These are phyloP conservation scores for Cryptoblepharus egeriae DNA, from an alignment of 2,797 vertebrate genomes.

Conservation along the genomic window DNA sequence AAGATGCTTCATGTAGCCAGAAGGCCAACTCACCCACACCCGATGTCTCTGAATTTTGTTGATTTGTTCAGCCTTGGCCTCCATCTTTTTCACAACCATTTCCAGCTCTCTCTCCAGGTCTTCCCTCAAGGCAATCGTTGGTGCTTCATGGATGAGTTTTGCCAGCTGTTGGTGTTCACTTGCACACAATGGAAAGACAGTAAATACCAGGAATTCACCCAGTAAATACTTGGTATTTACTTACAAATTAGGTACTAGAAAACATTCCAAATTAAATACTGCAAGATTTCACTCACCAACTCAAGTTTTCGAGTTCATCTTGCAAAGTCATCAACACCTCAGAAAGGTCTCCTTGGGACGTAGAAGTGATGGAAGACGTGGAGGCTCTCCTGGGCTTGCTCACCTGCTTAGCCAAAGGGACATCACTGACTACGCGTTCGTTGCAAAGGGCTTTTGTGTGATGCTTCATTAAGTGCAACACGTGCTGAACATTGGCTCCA, in stretches of 20 bases:
- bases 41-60: conserved; percentile 89
- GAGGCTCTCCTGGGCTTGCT: conserved; percentile 62
- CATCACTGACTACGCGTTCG: conserved; percentile 81
- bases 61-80: conserved; percentile 94
- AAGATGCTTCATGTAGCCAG: background rate
- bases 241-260: no score
- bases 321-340: conserved; percentile 90
- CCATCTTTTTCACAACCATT: conserved; percentile 88
- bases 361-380: conserved; percentile 66
- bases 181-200: conserved; percentile 19
- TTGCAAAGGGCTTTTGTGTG: conserved; percentile 93
- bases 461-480: conserved; percentile 94
- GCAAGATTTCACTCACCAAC: conserved; percentile 83
- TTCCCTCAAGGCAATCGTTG: conserved; percentile 77
- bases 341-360: conserved; percentile 83
- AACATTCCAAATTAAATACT: no score
- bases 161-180: conserved; percentile 91
- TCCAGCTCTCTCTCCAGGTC: conserved; percentile 88
- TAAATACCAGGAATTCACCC: no score
- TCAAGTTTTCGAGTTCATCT: conserved; percentile 94
- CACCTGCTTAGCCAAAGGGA: conserved; percentile 61
- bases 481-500: conserved; percentile 93
- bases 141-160: conserved; percentile 83
- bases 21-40: conserved; percentile 77
- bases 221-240: no score